These are phyloP conservation scores for Conopomorpha cramerella DNA, from an alignment of 1,140 invertebrate species.

Conservation along the genomic window DNA sequence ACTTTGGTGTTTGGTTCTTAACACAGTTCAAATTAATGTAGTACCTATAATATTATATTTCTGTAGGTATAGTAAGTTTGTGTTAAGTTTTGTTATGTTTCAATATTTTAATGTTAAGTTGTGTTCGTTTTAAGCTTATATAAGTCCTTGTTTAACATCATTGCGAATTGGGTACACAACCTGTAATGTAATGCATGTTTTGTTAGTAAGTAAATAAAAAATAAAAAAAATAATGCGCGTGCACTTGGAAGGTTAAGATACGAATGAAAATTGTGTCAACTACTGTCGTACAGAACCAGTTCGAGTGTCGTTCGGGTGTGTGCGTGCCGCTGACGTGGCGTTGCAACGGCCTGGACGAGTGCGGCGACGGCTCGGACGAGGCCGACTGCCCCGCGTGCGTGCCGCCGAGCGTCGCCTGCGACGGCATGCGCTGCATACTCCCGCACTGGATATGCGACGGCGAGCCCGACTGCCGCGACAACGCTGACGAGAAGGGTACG, in stretches of 20 bases:
- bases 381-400: constrained; percentile 77
- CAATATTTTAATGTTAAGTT: too few species aligned
- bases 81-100: too few species aligned
- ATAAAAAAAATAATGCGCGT: neutral
- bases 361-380: constrained; percentile 89
- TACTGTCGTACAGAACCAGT: constrained; percentile 50
- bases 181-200: neutral
- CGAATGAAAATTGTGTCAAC: neutral
- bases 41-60: too few species aligned
- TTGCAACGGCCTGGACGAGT: constrained; percentile 90
- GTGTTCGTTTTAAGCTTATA: too few species aligned
- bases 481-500: constrained; percentile 61
- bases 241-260: neutral
- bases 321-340: constrained; percentile 74
- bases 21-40: too few species aligned
- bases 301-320: constrained; percentile 67
- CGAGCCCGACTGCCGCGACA: constrained; percentile 70
- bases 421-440: constrained; percentile 66
- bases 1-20: too few species aligned
- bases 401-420: constrained; percentile 69
- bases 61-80: too few species aligned
- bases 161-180: neutral
- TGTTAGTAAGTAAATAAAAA: too few species aligned
- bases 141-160: too few species aligned
- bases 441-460: constrained; percentile 66